Evolutionary conservation across 2,888 invertebrate species (phyloP).

Genomic region (Ryuthela nishihirai): DNA sequence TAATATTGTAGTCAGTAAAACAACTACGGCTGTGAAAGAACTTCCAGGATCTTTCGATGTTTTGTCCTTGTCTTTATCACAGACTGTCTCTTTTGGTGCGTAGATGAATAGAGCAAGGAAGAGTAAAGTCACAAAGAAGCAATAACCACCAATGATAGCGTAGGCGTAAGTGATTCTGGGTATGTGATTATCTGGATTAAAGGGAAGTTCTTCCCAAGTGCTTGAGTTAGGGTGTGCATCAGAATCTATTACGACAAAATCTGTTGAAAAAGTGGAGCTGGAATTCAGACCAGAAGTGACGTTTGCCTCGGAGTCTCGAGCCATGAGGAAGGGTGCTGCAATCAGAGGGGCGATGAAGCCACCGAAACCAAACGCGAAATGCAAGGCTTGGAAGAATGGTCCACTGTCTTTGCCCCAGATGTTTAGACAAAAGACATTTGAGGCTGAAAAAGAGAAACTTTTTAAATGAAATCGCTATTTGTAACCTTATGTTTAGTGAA

Average conservation of each 20-base stretch:
- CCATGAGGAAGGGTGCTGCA: slow-evolving; percentile 51
- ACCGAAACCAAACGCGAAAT: slow-evolving; percentile 54
- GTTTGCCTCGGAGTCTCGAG: background rate
- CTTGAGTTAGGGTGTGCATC: too few relatives aligned
- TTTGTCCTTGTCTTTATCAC: slow-evolving; percentile 27
- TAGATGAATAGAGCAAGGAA: slow-evolving; percentile 44
- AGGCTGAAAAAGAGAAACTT: slow-evolving; percentile 45
- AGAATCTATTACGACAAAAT: too few relatives aligned
- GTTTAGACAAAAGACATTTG: slow-evolving; percentile 52
- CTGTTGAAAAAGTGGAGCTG: too few relatives aligned
- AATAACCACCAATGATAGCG: slow-evolving; percentile 48
- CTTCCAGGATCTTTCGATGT: slow-evolving; percentile 16
- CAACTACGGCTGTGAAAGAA: slow-evolving; percentile 45
- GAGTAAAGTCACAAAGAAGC: slow-evolving; percentile 47
- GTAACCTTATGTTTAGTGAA: too few relatives aligned
- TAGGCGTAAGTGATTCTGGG: slow-evolving; percentile 45
- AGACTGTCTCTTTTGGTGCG: background rate
- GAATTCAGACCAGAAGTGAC: too few relatives aligned
- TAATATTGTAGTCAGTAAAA: slow-evolving; percentile 50
- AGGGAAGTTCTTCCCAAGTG: too few relatives aligned
- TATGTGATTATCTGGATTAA: background rate
- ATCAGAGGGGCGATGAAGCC: slow-evolving; percentile 54
- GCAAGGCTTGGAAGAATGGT: slow-evolving; percentile 53
- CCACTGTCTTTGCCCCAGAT: slow-evolving; percentile 48
- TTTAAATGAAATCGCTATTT: too few relatives aligned